Base-by-base conservation (phyloP, 2,888 invertebrate genomes). In the Rhaphigaster nebulosa region DNA sequence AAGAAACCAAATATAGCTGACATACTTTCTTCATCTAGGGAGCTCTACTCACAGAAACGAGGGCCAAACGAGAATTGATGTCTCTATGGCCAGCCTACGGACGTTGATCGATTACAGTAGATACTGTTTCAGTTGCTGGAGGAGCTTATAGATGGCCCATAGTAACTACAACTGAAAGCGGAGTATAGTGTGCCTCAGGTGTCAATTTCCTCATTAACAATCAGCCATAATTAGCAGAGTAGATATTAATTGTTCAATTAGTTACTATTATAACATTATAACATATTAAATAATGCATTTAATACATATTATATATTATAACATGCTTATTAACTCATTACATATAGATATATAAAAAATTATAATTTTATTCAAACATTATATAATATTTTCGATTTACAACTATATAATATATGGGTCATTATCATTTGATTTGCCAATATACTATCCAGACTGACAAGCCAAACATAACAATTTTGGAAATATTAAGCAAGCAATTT, bases 1-100 rank as follows among this genome's bases (percentile, higher is more conserved):
- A 70, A 70, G 4, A n/a, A n/a, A n/a, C n/a, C n/a, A n/a, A n/a
- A n/a, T n/a, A 29, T 70, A 76, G 8, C 70, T 1, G 70, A 76
- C 70, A 76, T 76, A 20, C 5, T 56, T 26, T 26, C 6, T 65
- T 76, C 29, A 10, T 38, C 38, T 76, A 1, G 13, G 34, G 18
- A 38, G 38, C 70, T 38, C 8, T 8, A 38, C 70, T 76, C 38
- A 3, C 10, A 76, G 70, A 76, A 76, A 34, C 20, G 70, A 76
- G n/a, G 70, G 20, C 70, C 38, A 76, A 76, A 76, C 70, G 70
- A 76, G 70, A 38, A 76, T 76, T 76, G 70, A 76, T 76, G 70
- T 76, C 70, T 76, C 34, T 76, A 76, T 76, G 38, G 34, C 20
- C 20, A 20, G 70, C 20, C 38, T 76, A 20, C 5, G 70, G 70